Evolutionary conservation across 2,888 invertebrate genomes (phyloP), one percentile per base, ranked within the genome.

Genomic region (Papilio gigon): DNA sequence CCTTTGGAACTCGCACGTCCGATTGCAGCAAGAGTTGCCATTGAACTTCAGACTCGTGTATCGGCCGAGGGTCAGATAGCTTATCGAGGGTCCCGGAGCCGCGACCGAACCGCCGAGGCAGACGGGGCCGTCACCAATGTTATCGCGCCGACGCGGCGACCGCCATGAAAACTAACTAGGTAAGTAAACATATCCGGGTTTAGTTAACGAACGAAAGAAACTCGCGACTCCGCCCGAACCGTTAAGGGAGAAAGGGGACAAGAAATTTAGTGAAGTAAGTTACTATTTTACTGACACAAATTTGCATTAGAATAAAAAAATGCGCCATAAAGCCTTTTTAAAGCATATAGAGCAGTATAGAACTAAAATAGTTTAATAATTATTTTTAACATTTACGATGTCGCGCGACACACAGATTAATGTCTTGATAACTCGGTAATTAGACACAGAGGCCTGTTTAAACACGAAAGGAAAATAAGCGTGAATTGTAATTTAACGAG

Each of bases 21-120:
- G 47, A 47, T 47, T 47, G 47, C 53, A 30, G 30, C 25, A 25
- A 12, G 30, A 30, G 61, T 47, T 50, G 27, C 27, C 58, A 67
- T 25, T 73, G 74, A 68, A 73, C 74, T 74, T 71, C 72, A 72
- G 72, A 71, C 72, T 67, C 44, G 25, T 37, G 58, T 68, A 70
- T 64, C 61, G 42, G 44, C 47, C 35, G 72, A 73, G 72, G 72
- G 72, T 67, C 71, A 69, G 73, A 75, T 75, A 75, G 44, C 56
- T 71, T 74, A 75, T 74, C 74, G 40, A 14, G 65, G 63, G 68
- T 63, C 67, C 71, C 71, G 63, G 62, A 72, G 72, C 63, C 22
- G 42, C 67, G 44, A 22, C 42, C 9, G 67, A 67, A 62, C 62
- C 62, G 12, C 0, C n/a, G 20, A 53, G 4, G 47, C 14, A 22